These are phyloP conservation scores for Xiphorhynchus elegans DNA, from an alignment of 2,113 vertebrate species.

Conservation along the genomic window DNA sequence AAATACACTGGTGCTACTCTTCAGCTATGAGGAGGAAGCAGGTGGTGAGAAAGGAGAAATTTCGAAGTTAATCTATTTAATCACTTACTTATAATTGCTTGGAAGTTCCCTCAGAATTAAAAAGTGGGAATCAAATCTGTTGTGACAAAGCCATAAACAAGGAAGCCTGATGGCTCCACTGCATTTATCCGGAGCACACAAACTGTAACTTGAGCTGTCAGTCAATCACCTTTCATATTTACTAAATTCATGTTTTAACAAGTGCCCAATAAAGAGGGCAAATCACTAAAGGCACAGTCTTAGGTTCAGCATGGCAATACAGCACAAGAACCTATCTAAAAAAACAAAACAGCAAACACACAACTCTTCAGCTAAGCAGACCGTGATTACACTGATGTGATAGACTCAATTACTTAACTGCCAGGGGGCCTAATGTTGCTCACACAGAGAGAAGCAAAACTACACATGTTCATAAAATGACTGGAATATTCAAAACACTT, in stretches of 20 bases:
- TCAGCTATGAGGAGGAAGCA: not conserved
- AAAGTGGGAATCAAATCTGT: not conserved
- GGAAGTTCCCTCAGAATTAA: not conserved
- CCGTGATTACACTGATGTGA: slow-evolving; percentile 3
- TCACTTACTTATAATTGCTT: not conserved
- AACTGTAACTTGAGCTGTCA: not conserved
- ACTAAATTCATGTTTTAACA: not conserved
- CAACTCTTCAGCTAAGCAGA: not conserved
- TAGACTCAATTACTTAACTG: slow-evolving; percentile 26
- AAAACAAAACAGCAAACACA: not conserved
- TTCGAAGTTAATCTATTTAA: not conserved
- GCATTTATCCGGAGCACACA: not conserved
- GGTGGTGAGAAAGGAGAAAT: not conserved
- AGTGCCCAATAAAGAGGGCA: not conserved
- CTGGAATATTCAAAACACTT: not conserved
- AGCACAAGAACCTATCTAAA: not conserved
- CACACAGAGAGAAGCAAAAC: not conserved
- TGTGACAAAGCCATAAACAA: not conserved
- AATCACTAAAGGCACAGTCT: not conserved
- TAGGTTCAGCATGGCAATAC: not conserved
- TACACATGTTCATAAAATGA: not conserved
- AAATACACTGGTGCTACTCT: not conserved
- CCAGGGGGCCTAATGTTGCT: not conserved
- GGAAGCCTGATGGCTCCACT: not conserved
- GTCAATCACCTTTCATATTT: not conserved